Base-by-base conservation (phyloP, 2,797 vertebrate genomes). In the Lophotriccus pileatus region DNA sequence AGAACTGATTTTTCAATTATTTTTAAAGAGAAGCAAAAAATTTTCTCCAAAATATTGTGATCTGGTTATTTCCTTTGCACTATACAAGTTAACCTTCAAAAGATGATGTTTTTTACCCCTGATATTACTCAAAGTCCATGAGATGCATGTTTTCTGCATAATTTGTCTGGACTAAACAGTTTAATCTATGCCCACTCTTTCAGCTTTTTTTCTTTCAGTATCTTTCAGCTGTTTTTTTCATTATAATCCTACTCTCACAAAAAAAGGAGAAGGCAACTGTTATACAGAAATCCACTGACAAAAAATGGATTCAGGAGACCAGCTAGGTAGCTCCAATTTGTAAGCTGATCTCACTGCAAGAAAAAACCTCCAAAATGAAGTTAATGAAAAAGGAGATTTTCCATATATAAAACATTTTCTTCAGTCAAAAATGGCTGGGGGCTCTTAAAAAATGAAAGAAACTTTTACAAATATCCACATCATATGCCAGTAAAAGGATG, bases 1-100 rank as follows among this genome's bases (percentile, higher is more conserved):
- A 85, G 13, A 89, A 80, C 58, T 85, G 74, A 95, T 86, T 95
- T 96, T 93, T 85, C 87, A 88, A 73, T 75, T 92, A 62, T 59
- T 93, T 86, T 73, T 49, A 92, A 82, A 30, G 18, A 12, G 37
- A 90, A 90, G 43, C 59, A 91, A 81, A 84, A 91, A 27, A 22
- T 12, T 39, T 84, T 36, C 22, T 72, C 41, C 18, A 1, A 79
- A 63, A 14, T 39, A 14, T 27, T 90, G 25, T 1, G 1, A 15
- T 49, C 47, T 52, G 32, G 19, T 86, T 84, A 47, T 75, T 93
- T 93, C 66, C 41, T 84, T 69, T 50, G 17, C 25, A 37, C 14
- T 72, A 32, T 30, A 50, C 30, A 80, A 63, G 18, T 3, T 49
- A 72, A 22, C 5, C 3, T 68, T 77, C 53, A 72, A 55, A 92